phyloP scores from a whole-genome alignment of 2,797 vertebrate species.

The Pelobates cultripes region DNA sequence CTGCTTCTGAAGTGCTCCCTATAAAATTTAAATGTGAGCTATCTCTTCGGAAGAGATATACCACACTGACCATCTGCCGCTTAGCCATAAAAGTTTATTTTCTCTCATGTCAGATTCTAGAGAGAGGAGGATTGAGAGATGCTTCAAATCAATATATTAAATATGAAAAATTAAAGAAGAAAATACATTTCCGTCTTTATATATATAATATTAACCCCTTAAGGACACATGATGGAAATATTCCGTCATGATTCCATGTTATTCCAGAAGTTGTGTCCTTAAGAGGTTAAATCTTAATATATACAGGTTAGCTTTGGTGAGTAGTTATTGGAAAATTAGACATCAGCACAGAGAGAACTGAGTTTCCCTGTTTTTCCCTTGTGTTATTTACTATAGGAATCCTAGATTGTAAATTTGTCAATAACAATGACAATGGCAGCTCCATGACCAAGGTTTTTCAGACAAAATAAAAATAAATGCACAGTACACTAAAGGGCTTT shows the following conservation, averaged over 20 bases:
- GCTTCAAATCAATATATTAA: slow-evolving; percentile 43
- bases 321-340: background rate
- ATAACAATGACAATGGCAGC: too few species aligned
- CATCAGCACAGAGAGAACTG: too few species aligned
- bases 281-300: too few species aligned
- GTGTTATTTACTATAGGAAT: too few species aligned
- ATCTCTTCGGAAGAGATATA: slow-evolving; percentile 57
- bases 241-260: too few species aligned
- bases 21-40: slow-evolving; percentile 56
- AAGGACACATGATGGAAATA: too few species aligned
- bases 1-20: slow-evolving; percentile 54
- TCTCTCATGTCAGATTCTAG: slow-evolving; percentile 44
- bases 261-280: too few species aligned
- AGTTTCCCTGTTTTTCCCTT: too few species aligned
- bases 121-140: slow-evolving; percentile 30
- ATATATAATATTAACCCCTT: background rate
- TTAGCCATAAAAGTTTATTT: slow-evolving; percentile 55
- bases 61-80: slow-evolving; percentile 54
- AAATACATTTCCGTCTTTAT: slow-evolving; percentile 16
- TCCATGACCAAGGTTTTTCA: too few species aligned
- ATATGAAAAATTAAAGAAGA: slow-evolving; percentile 37
- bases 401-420: too few species aligned
- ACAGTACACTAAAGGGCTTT: too few species aligned
- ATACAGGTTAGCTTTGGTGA: background rate
- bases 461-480: too few species aligned